These are phyloP conservation scores for Conops quadrifasciatus DNA, from an alignment of 2,888 invertebrate species.

Conservation along the genomic window DNA sequence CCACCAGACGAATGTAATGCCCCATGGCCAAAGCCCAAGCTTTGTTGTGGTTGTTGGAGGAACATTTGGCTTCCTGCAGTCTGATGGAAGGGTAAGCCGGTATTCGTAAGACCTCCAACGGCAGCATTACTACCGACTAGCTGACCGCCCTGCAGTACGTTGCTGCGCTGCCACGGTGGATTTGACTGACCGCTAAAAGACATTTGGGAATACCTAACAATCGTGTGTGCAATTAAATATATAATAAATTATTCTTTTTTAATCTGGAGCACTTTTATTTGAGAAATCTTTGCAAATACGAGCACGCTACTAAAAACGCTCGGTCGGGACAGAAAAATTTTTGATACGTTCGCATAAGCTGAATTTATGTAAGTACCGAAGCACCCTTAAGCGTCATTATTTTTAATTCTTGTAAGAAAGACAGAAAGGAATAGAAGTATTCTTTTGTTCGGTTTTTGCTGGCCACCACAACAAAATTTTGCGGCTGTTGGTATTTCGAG, in stretches of 20 bases:
- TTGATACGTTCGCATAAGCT: neutral
- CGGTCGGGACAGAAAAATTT: neutral
- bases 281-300: neutral
- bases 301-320: neutral
- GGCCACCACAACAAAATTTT: too few species aligned
- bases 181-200: constrained; percentile 75
- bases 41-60: constrained; percentile 42
- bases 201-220: constrained; percentile 44
- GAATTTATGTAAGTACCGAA: neutral
- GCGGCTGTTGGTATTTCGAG: too few species aligned
- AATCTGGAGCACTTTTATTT: neutral
- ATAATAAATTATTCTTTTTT: neutral
- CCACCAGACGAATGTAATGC: constrained; percentile 40
- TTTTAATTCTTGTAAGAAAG: too few species aligned
- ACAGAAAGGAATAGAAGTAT: too few species aligned
- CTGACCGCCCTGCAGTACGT: constrained; percentile 44
- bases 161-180: constrained; percentile 73
- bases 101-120: constrained; percentile 42
- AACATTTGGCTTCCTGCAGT: constrained; percentile 43
- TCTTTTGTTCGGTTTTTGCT: too few species aligned
- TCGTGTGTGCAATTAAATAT: neutral
- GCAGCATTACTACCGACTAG: constrained; percentile 37
- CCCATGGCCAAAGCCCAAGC: constrained; percentile 27
- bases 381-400: neutral
- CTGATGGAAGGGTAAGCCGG: constrained; percentile 46